Conservation (phyloP, 2,113 vertebrate genomes). For the Chaenocephalus aceratus region DNA sequence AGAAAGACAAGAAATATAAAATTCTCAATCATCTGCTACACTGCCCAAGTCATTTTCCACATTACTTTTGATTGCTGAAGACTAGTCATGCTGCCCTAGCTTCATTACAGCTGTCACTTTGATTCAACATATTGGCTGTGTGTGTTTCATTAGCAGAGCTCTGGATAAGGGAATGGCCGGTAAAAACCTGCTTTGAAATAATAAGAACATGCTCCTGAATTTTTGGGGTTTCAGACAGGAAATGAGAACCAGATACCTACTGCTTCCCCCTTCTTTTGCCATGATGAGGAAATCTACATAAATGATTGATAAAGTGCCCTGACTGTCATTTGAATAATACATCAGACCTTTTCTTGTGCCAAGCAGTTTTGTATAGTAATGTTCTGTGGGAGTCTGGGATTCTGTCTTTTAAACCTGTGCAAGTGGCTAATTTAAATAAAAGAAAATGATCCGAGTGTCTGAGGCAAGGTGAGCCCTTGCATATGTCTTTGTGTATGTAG, state of each 20-base stretch:
- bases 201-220: constrained; percentile 3
- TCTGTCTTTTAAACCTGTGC: constrained; percentile 39
- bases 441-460: constrained; percentile 30
- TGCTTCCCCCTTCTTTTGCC: constrained; percentile 34
- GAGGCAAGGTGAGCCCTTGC: constrained; percentile 44
- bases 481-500: constrained; percentile 43
- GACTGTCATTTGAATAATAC: constrained; percentile 78
- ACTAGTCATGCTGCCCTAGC: constrained; percentile 17
- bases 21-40: constrained; percentile 29
- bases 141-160: constrained; percentile 21
- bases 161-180: background rate
- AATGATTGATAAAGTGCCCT: constrained; percentile 77
- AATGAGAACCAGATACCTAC: constrained; percentile 27
- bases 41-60: constrained; percentile 22
- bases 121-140: constrained; percentile 2
- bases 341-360: constrained; percentile 55
- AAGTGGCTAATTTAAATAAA: constrained; percentile 42
- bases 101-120: constrained; percentile 41
- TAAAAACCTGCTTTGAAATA: constrained; percentile 21
- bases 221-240: constrained; percentile 1
- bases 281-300: constrained; percentile 70
- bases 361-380: constrained; percentile 57
- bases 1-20: constrained; percentile 17
- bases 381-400: constrained; percentile 11
- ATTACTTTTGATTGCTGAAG: constrained; percentile 17